A percentile compares a stretch with the other conserved stretches of the same genome.
phyloP scores from a whole-genome alignment of 2,888 invertebrate genomes.

The Phoenoteleia sp. region DNA sequence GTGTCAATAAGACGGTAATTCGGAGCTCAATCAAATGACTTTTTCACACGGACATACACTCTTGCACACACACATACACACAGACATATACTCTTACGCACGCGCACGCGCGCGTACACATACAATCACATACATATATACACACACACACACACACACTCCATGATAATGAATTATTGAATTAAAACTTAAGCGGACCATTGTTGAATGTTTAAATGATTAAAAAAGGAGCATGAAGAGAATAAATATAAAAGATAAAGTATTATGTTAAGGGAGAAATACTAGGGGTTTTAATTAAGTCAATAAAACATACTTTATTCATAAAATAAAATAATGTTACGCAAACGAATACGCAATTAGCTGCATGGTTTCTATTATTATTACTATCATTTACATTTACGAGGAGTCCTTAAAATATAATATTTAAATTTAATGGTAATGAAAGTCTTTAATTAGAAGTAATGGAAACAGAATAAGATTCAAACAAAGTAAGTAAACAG shows the following conservation, averaged over 20 bases:
- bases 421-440: constrained; percentile 66
- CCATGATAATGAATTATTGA: constrained; percentile 32
- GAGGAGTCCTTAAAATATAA: constrained; percentile 61
- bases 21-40: constrained; percentile 79
- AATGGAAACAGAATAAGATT: constrained; percentile 28
- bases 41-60: constrained; percentile 50
- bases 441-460: constrained; percentile 68
- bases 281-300: constrained; percentile 74
- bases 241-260: constrained; percentile 65
- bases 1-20: constrained; percentile 71
- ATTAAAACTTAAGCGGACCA: constrained; percentile 61
- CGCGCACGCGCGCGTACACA: constrained; percentile 3
- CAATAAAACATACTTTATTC: constrained; percentile 61
- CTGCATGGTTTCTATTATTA: constrained; percentile 56
- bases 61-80: not conserved
- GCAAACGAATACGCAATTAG: constrained; percentile 51
- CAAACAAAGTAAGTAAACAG: constrained; percentile 29
- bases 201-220: constrained; percentile 81
- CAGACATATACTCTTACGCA: constrained; percentile 10
- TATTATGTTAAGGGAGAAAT: constrained; percentile 71
- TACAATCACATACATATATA: constrained; percentile 1
- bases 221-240: constrained; percentile 71
- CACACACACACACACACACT: constrained; percentile 10
- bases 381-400: constrained; percentile 55
- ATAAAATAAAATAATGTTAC: constrained; percentile 57